Evolutionary conservation across 1,140 invertebrate species (phyloP).

Genomic region (Caenorhabditis inopinata): DNA sequence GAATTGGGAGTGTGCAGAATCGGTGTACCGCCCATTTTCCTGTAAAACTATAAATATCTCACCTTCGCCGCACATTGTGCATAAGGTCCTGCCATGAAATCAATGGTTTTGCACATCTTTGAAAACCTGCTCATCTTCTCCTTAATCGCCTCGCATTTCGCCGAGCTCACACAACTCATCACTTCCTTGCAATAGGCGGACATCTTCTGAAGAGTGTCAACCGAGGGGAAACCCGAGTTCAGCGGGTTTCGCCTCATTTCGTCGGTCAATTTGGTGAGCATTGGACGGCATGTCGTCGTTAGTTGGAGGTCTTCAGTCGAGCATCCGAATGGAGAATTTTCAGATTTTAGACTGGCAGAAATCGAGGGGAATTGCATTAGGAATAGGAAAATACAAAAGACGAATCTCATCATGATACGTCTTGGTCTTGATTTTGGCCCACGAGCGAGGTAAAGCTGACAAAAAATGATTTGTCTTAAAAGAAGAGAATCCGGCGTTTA

Average conservation of each 20-base stretch:
- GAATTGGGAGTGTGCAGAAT: too few relatives aligned
- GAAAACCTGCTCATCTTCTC: constrained; percentile 8
- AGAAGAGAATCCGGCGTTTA: neutral
- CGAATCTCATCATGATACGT: too few relatives aligned
- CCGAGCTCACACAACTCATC: neutral
- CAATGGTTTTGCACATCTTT: neutral
- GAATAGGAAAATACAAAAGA: too few relatives aligned
- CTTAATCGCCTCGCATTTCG: neutral
- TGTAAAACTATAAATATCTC: neutral
- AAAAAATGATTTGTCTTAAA: too few relatives aligned
- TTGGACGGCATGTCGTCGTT: neutral
- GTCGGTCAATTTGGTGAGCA: neutral
- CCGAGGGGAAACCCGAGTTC: constrained; percentile 7
- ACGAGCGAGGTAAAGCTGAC: too few relatives aligned
- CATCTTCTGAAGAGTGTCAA: neutral
- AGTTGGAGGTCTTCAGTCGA: neutral
- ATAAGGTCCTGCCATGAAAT: constrained; percentile 5
- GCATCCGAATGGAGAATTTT: neutral
- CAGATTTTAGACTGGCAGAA: neutral
- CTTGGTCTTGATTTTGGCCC: too few relatives aligned
- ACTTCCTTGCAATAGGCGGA: constrained; percentile 1
- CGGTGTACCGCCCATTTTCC: too few relatives aligned
- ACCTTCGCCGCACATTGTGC: constrained; percentile 11
- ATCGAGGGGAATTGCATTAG: too few relatives aligned
- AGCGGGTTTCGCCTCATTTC: constrained; percentile 8